These are phyloP conservation scores for Brachycybe producta DNA, from an alignment of 2,888 invertebrate species.

Conservation along the genomic window DNA sequence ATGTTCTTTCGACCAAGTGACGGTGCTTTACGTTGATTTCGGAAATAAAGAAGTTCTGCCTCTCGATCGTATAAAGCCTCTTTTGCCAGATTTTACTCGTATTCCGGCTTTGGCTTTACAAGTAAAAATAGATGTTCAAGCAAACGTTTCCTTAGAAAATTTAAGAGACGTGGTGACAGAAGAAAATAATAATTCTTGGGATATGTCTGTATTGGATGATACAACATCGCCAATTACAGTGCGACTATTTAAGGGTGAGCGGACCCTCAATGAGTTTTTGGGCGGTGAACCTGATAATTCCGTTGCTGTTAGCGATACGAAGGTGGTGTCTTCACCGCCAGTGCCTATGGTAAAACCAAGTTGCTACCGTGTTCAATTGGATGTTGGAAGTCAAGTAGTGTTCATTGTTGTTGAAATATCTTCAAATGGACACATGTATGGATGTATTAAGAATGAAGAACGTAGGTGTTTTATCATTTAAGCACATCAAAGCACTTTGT, in stretches of 20 bases:
- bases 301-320: too few relatives aligned
- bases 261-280: too few relatives aligned
- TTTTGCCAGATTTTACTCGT: not conserved
- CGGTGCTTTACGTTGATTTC: constrained; percentile 10
- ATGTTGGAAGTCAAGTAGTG: not conserved
- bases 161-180: not conserved
- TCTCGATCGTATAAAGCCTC: not conserved
- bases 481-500: not conserved
- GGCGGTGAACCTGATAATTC: too few relatives aligned
- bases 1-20: not conserved
- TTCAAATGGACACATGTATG: not conserved
- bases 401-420: not conserved
- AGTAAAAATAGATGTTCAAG: not conserved
- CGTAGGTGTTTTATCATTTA: not conserved
- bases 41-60: constrained; percentile 4
- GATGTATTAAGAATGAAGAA: not conserved
- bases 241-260: too few relatives aligned
- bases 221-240: not conserved
- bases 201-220: not conserved
- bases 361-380: not conserved
- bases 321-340: too few relatives aligned
- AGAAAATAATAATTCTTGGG: not conserved
- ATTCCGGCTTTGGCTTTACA: not conserved
- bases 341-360: not conserved
- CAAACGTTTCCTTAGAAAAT: not conserved